Evolutionary conservation across 2,113 vertebrate species (phyloP), one percentile per base, ranked within the genome.

Genomic region (Alaudala cheleensis): DNA sequence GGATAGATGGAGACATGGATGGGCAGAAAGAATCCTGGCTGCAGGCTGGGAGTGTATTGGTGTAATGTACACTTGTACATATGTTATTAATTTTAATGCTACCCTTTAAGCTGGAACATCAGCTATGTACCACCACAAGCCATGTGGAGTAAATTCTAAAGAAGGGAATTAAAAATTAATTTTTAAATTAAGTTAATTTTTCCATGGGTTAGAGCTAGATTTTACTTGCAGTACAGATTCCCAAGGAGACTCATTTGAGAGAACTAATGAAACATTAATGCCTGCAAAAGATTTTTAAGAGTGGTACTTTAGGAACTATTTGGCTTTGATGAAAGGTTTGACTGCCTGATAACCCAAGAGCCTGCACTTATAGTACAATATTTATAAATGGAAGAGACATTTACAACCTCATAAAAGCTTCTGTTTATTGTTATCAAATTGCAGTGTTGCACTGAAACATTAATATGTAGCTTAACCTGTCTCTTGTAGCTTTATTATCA

Each of bases 361-460:
- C 82, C 64, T 93, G 95, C 82, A 93, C 85, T 96, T 96, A 96
- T 78, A 77, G 92, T 93, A 95, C 90, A 95, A 96, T 97, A 96
- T 96, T 96, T 97, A 97, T 97, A 96, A 96, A 96, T 81, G 88
- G 90, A 88, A 74, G 82, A 95, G 92, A 94, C 94, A 88, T 96
- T 97, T 97, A 96, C 88, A 92, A 92, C 94, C 90, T 93, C 92
- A 92, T 97, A 94, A 96, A 96, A 93, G 79, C 92, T 90, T 92
- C 90, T 96, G 82, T 96, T 96, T 96, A 97, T 96, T 94, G 93
- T 95, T 92, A 95, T 92, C 88, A 96, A 97, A 97, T 95, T 91
- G 81, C 93, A 90, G 53, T 29, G 45, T 61, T 96, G 90, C 92
- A 86, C 79, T 78, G 90, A 83, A 96, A 97, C 90, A 95, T 96